A percentile compares a stretch with the other conserved stretches of the same genome.
phyloP scores from a whole-genome alignment of 2,888 invertebrate species.

The Eilema caniola region DNA sequence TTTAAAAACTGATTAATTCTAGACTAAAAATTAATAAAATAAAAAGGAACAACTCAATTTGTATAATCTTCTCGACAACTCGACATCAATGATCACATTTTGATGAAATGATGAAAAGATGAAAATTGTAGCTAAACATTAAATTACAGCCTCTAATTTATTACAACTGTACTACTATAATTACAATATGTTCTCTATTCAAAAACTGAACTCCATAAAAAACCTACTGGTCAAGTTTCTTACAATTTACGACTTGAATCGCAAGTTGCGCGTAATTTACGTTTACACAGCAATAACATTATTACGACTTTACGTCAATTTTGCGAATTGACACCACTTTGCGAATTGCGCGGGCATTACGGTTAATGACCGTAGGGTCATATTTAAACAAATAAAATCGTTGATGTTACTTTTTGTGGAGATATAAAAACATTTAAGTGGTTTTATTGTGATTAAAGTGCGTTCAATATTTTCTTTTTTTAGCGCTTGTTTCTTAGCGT shows the following conservation, averaged over 20 bases:
- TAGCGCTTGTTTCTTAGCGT: background rate
- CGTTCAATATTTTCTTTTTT: constrained; percentile 12
- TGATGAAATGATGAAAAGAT: too few species aligned
- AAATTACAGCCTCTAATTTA: too few species aligned
- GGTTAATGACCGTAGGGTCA: constrained; percentile 34
- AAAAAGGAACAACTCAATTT: too few species aligned
- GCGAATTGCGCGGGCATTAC: constrained; percentile 42
- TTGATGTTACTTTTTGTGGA: constrained; percentile 21
- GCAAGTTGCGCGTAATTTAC: constrained; percentile 45
- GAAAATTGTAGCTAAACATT: too few species aligned
- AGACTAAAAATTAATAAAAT: too few species aligned
- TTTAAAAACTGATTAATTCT: too few species aligned
- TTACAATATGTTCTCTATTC: too few species aligned
- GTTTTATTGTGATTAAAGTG: constrained; percentile 30
- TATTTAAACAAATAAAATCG: constrained; percentile 40
- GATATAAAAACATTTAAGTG: constrained; percentile 13
- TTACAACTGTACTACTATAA: too few species aligned
- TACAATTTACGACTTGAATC: constrained; percentile 44
- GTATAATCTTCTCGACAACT: too few species aligned
- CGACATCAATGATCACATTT: too few species aligned
- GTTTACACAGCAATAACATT: constrained; percentile 49
- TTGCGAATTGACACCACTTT: constrained; percentile 53
- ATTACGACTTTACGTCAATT: constrained; percentile 57
- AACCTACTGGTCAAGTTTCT: constrained; percentile 46
- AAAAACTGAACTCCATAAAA: constrained; percentile 30